Conservation (phyloP, 2,888 invertebrate genomes). For the Hylaea fasciaria region DNA sequence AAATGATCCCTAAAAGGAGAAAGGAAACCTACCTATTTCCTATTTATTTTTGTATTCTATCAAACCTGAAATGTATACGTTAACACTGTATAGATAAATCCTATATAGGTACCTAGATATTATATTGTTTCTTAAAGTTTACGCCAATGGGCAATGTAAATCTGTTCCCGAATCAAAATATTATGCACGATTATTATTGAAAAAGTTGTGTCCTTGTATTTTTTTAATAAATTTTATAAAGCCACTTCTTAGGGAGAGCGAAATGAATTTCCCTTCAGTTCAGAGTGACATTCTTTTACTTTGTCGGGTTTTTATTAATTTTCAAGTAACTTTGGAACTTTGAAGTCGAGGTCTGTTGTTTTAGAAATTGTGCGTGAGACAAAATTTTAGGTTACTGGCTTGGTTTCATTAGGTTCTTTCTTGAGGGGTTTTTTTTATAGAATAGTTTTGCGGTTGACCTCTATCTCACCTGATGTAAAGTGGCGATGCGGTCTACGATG, state of each 20-base stretch:
- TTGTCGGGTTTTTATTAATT: conserved; percentile 27
- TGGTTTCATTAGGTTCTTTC: not conserved
- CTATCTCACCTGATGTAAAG: too few species aligned
- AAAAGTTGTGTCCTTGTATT: conserved; percentile 34
- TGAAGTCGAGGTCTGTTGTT: conserved; percentile 7
- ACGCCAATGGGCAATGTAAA: too few species aligned
- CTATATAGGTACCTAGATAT: too few species aligned
- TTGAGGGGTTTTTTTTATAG: not conserved
- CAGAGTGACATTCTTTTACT: conserved; percentile 35
- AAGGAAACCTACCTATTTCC: too few species aligned
- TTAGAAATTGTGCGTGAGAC: conserved; percentile 7
- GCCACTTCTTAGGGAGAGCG: conserved; percentile 8
- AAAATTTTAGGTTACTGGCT: not conserved
- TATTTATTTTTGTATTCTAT: too few species aligned
- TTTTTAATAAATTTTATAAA: conserved; percentile 28
- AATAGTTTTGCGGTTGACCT: too few species aligned
- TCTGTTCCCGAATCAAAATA: not conserved
- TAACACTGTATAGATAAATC: too few species aligned
- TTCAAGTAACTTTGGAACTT: conserved; percentile 24
- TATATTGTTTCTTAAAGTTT: too few species aligned
- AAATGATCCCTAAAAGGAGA: too few species aligned
- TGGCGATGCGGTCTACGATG: too few species aligned
- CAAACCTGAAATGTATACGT: too few species aligned
- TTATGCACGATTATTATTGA: conserved; percentile 27
- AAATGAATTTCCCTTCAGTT: conserved; percentile 24